Conservation (phyloP, 2,113 vertebrate species). For the Callospermophilus lateralis region DNA sequence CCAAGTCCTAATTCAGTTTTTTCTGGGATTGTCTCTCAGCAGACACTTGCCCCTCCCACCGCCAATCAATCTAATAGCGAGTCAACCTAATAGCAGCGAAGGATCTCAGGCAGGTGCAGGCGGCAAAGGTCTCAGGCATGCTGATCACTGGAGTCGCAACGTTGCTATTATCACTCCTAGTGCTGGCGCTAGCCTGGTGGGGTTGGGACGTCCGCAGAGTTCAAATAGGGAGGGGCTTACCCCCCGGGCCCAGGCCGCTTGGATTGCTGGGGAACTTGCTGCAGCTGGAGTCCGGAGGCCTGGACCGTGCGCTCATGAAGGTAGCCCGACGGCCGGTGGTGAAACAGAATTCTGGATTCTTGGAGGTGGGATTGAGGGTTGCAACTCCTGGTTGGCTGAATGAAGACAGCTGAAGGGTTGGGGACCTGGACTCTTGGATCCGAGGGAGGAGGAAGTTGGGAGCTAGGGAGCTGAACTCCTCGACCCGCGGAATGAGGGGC, state of each 20-base stretch:
- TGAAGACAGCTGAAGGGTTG: not conserved
- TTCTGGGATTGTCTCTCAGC: no score
- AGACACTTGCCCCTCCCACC: not conserved
- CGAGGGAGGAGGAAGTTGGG: not conserved
- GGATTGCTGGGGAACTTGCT: not conserved
- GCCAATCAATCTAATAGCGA: no score
- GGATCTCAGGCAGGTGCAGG: no score
- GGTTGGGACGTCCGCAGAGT: accelerated
- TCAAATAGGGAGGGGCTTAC: not conserved
- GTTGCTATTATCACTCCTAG: not conserved
- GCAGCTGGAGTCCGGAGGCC: not conserved
- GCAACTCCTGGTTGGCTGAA: not conserved
- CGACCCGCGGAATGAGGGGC: not conserved
- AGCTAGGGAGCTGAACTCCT: not conserved
- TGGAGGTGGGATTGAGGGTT: not conserved
- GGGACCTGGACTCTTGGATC: not conserved
- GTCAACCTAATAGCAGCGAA: not conserved
- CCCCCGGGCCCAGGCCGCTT: not conserved
- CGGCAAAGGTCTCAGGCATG: not conserved
- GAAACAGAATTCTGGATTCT: not conserved
- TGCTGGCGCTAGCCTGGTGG: not conserved
- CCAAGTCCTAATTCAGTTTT: not conserved
- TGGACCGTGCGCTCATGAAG: not conserved
- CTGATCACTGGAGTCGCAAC: accelerated
- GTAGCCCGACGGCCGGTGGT: not conserved